A percentile compares a stretch with the other conserved stretches of the same genome.
phyloP scores from a whole-genome alignment of 2,888 invertebrate species.

The Linyphia triangularis region DNA sequence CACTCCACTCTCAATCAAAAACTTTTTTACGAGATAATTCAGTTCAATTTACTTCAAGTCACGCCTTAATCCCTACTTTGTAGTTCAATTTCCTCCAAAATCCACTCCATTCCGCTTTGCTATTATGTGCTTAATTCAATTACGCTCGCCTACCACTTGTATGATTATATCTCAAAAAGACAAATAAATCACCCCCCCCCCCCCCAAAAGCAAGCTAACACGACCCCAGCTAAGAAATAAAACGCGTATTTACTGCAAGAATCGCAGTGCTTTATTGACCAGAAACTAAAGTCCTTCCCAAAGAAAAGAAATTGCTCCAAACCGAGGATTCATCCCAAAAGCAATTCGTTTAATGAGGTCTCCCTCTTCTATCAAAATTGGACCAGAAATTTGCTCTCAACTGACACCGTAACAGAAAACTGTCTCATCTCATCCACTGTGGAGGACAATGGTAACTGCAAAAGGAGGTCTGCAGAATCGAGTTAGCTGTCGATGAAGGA shows the following conservation, averaged over 20 bases:
- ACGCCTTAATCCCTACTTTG: not conserved
- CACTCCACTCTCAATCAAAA: not conserved
- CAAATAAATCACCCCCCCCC: not conserved
- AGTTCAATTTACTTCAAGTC: not conserved
- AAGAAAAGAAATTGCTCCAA: not conserved
- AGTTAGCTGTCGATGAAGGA: constrained; percentile 38
- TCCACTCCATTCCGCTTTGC: not conserved
- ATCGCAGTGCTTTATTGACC: constrained; percentile 15
- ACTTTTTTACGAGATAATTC: not conserved
- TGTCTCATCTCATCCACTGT: constrained; percentile 17
- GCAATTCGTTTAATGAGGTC: constrained; percentile 52
- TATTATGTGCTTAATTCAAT: not conserved
- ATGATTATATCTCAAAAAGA: not conserved
- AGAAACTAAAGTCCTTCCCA: not conserved
- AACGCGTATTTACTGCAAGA: not conserved
- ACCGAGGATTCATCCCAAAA: not conserved
- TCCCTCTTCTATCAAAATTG: constrained; percentile 35
- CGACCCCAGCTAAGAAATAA: not conserved
- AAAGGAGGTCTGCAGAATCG: constrained; percentile 26
- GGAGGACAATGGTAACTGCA: constrained; percentile 16
- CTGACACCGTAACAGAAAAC: constrained; percentile 61
- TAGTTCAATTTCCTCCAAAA: not conserved
- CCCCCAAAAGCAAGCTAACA: not conserved
- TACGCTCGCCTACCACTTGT: not conserved
- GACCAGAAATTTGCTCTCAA: constrained; percentile 7